phyloP scores from a whole-genome alignment of 2,113 vertebrate species.

The Urocynchramus pylzowi region DNA sequence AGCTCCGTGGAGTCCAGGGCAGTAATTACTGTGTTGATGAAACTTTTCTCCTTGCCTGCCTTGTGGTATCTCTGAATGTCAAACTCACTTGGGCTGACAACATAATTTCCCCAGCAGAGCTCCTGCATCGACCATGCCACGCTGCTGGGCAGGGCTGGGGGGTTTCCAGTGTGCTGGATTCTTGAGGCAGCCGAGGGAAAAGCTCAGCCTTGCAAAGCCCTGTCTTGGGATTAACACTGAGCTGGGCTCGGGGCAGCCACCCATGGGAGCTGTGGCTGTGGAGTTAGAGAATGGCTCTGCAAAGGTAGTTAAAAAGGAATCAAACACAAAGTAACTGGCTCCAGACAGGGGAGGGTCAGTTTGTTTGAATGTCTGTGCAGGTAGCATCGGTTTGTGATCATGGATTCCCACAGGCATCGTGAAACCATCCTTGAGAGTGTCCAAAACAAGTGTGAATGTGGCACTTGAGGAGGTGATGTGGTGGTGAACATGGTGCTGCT shows the following conservation, averaged over 20 bases:
- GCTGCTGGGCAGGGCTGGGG: not conserved
- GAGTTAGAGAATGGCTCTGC: not conserved
- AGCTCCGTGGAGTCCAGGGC: not conserved
- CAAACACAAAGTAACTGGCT: too few species aligned
- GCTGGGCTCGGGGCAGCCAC: not conserved
- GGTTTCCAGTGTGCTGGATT: not conserved
- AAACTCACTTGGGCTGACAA: constrained; percentile 14
- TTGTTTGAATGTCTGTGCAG: not conserved
- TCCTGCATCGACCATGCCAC: not conserved
- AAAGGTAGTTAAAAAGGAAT: not conserved
- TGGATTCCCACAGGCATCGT: not conserved
- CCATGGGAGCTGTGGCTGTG: fast-evolving
- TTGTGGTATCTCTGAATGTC: not conserved
- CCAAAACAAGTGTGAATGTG: fast-evolving
- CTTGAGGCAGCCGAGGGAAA: not conserved
- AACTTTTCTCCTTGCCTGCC: constrained; percentile 17
- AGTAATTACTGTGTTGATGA: constrained; percentile 46
- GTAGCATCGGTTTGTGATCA: fast-evolving
- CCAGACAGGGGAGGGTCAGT: not conserved
- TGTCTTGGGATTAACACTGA: fast-evolving
- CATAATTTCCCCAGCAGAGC: constrained; percentile 8
- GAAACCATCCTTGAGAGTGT: not conserved
- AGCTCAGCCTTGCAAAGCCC: not conserved
- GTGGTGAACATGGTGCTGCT: not conserved
- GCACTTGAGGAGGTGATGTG: not conserved